phyloP scores from a whole-genome alignment of 2,888 invertebrate genomes.

The Xylophagus ater region DNA sequence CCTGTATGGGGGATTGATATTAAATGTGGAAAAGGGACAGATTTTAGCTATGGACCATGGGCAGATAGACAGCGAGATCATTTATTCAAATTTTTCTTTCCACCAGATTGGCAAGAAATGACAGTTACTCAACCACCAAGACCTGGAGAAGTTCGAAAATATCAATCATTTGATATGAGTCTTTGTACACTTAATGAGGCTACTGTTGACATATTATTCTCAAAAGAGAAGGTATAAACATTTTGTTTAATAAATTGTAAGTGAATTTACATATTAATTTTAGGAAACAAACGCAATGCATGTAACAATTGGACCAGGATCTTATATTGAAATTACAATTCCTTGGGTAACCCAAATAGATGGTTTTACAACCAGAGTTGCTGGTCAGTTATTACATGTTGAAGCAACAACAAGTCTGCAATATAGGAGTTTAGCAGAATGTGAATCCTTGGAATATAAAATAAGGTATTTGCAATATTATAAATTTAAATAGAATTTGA shows the following conservation, averaged over 20 bases:
- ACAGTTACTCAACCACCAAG: slow-evolving; percentile 69
- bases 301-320: slow-evolving; percentile 88
- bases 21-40: slow-evolving; percentile 83
- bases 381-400: slow-evolving; percentile 84
- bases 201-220: slow-evolving; percentile 91
- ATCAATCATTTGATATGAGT: slow-evolving; percentile 85
- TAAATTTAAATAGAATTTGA: neutral
- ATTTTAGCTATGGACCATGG: slow-evolving; percentile 98
- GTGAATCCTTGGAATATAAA: slow-evolving; percentile 89
- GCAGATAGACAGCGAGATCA: slow-evolving; percentile 94
- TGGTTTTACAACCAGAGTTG: slow-evolving; percentile 83
- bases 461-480: slow-evolving; percentile 46
- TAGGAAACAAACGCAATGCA: slow-evolving; percentile 95
- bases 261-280: neutral
- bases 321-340: slow-evolving; percentile 90
- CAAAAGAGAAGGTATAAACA: slow-evolving; percentile 53
- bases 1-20: slow-evolving; percentile 95
- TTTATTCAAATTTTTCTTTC: slow-evolving; percentile 92
- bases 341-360: slow-evolving; percentile 85
- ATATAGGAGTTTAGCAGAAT: slow-evolving; percentile 84
- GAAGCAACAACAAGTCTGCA: slow-evolving; percentile 93
- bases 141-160: slow-evolving; percentile 79
- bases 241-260: neutral
- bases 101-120: slow-evolving; percentile 71
- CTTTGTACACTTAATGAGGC: slow-evolving; percentile 85